Base-by-base conservation (phyloP, 2,888 invertebrate species). In the Metalampra italica region DNA sequence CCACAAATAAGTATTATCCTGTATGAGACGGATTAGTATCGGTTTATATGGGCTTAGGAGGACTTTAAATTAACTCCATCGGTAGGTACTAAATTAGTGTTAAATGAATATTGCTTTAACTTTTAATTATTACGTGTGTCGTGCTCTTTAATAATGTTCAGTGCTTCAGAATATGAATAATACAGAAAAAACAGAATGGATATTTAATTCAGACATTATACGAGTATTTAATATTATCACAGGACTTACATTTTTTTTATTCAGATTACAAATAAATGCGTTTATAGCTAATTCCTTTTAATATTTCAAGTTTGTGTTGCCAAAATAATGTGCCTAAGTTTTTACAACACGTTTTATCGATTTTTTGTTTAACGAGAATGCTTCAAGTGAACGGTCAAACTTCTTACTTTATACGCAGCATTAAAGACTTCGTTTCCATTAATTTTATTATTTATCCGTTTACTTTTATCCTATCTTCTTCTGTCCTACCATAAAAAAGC, bases 11-110 rank as follows among this genome's bases (percentile, higher is more conserved):
- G 54, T 54, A 56, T 54, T 47, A 59, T 53, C 54, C 54, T 50
- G 47, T 52, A 43, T 46, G 49, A 48, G 49, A 29, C 14, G 64
- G 60, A 71, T 71, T 68, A 68, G 47, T 53, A 53, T 54, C 54
- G 62, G 62, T 62, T 66, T 62, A 32, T 53, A 58, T 42, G 45
- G 56, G 44, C 14, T 47, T 42, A 46, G 22, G 15, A 47, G 41
- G 51, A 47, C 43, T 51, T 40, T 52, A 51, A 49, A 42, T 49
- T 38, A 29, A 22, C 41, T 15, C 14, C 39, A 15, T 9, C 8
- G 39, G 8, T n/a, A 13, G 11, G n/a, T 12, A 37, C 37, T 22
- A 22, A 22, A 22, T 22, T 22, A 22, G 22, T 22, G 5, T 22
- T 22, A 22, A 22, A 22, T 22, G 22, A 22, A 22, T 22, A n/a